Conservation (phyloP, 1,140 invertebrate species). For the Anagrus nilaparvatae region DNA sequence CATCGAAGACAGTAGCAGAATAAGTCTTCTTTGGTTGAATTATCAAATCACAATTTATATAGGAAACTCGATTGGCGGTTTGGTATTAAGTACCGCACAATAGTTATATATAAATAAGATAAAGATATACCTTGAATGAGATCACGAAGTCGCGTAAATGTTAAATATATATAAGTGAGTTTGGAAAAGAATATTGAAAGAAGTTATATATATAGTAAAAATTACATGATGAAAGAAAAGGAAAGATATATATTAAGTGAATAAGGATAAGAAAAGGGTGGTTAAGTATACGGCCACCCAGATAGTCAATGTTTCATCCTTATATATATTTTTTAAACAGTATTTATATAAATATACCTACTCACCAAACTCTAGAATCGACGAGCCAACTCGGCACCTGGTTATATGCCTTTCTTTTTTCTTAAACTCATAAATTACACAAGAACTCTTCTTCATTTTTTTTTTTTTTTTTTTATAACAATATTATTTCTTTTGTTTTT, state of each 20-base stretch:
- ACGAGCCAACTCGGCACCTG: conserved; percentile 3
- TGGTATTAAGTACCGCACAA: neutral
- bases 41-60: conserved; percentile 16
- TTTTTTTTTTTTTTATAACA: conserved; percentile 4
- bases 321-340: conserved; percentile 17
- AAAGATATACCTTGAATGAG: neutral
- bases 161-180: too few relatives aligned
- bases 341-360: conserved; percentile 20
- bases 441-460: conserved; percentile 9
- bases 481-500: neutral
- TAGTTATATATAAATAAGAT: neutral
- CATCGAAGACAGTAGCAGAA: conserved; percentile 7
- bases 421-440: conserved; percentile 38
- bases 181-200: neutral
- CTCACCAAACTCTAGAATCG: conserved; percentile 7
- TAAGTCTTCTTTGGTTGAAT: too few relatives aligned
- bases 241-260: conserved; percentile 9
- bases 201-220: neutral
- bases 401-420: conserved; percentile 23
- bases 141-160: neutral
- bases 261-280: conserved; percentile 20
- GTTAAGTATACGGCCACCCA: conserved; percentile 34
- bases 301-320: conserved; percentile 22
- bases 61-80: neutral
- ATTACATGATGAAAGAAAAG: conserved; percentile 8